These are phyloP conservation scores for Lycocerus yunnanus DNA, from an alignment of 2,888 invertebrate species.

Conservation along the genomic window DNA sequence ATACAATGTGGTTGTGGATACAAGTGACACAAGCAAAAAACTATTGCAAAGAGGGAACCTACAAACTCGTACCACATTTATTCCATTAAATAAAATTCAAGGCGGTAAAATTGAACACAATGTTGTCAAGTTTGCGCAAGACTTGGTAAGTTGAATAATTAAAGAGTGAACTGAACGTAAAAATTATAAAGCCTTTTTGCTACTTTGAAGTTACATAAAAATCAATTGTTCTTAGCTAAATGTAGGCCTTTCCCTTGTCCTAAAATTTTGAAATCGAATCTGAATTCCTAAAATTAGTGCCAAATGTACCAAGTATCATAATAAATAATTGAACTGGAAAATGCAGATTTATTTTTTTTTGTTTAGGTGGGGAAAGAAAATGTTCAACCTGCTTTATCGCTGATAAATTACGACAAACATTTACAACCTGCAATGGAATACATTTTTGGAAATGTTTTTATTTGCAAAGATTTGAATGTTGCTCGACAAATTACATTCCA, in stretches of 20 bases:
- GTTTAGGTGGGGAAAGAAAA: conserved; percentile 76
- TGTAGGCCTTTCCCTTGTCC: too few relatives aligned
- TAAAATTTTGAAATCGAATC: background rate
- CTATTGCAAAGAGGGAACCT: conserved; percentile 83
- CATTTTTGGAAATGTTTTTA: conserved; percentile 85
- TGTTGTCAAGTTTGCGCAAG: conserved; percentile 69
- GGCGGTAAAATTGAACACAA: conserved; percentile 64
- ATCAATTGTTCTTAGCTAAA: too few relatives aligned
- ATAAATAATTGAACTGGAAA: too few relatives aligned
- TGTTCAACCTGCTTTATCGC: conserved; percentile 78
- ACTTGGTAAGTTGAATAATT: conserved; percentile 60
- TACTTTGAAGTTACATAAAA: too few relatives aligned
- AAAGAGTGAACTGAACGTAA: background rate
- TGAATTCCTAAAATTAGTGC: too few relatives aligned
- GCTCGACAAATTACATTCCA: conserved; percentile 85
- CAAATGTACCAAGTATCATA: too few relatives aligned
- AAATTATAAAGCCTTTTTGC: too few relatives aligned
- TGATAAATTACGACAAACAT: conserved; percentile 71
- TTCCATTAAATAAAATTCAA: conserved; percentile 88
- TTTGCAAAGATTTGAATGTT: conserved; percentile 79
- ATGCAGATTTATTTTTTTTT: too few relatives aligned
- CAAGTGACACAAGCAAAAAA: conserved; percentile 81
- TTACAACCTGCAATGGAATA: conserved; percentile 80
- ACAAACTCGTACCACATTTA: conserved; percentile 80
- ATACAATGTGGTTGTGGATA: conserved; percentile 89